Conservation (phyloP, 2,113 vertebrate species). For the Indicator indicator region DNA sequence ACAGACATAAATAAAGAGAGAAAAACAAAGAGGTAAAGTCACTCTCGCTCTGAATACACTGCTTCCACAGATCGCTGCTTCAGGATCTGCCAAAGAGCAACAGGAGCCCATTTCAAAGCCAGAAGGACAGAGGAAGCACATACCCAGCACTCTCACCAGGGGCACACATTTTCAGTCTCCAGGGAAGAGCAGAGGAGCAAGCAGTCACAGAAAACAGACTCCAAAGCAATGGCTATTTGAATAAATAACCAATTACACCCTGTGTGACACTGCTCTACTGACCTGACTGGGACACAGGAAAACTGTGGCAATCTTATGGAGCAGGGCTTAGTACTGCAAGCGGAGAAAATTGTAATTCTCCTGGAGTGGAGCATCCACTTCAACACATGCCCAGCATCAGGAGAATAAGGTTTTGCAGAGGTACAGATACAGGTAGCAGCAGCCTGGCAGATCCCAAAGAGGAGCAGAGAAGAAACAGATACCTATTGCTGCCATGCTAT, state of each 20-base stretch:
- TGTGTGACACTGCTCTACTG: neutral
- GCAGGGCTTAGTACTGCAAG: neutral
- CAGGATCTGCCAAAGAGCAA: conserved; percentile 45
- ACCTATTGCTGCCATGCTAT: neutral
- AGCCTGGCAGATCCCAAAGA: neutral
- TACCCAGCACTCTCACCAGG: neutral
- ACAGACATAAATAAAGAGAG: conserved; percentile 7
- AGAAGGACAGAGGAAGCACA: neutral
- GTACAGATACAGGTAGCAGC: neutral
- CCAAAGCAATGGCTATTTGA: neutral
- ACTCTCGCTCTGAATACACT: neutral
- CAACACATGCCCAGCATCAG: accelerated
- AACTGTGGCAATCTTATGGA: neutral
- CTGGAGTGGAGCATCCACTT: neutral
- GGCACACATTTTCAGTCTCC: neutral
- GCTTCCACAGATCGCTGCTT: neutral
- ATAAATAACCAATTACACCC: neutral
- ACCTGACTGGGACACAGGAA: neutral
- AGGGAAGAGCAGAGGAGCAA: neutral
- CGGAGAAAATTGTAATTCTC: neutral
- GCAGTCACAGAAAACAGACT: neutral
- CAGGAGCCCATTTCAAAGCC: conserved; percentile 53
- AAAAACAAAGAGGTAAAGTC: conserved; percentile 55
- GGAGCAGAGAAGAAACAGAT: neutral
- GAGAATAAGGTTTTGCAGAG: neutral